Base-by-base conservation (phyloP, 2,797 vertebrate species). In the Loris lydekkerianus region DNA sequence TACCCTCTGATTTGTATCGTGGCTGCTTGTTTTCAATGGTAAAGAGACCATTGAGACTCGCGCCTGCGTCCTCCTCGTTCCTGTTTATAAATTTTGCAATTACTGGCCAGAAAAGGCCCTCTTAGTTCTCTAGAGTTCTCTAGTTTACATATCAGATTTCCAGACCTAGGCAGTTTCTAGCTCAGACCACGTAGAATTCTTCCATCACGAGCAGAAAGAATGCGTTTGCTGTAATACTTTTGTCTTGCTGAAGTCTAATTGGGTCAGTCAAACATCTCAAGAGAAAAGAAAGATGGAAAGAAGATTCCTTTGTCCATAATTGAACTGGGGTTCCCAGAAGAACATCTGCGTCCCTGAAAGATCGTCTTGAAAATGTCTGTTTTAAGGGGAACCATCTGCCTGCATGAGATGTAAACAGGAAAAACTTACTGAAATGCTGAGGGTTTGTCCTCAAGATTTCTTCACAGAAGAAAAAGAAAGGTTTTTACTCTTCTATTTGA, bases 381-480 rank as follows among this genome's bases (percentile, higher is more conserved):
- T 21, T 0, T 69, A 40, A 83, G 21, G 20, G 65, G 49, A 77
- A 46, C 27, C 65, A 60, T 25, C 20, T 88, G 6, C 29, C 20
- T 84, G 6, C 58, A 0, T 78, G 93, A 85, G 17, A 84, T 1
- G 29, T 82, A 56, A 81, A 7, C 40, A 37, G 77, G 83, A 86
- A 96, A 83, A 67, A 31, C 23, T 76, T 13, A 67, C 49, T 49
- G 40, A 61, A 67, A 86, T 53, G 49, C 29, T 4, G 21, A 10
- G 60, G 27, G 72, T 92, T 95, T 96, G 49, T 95, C 95, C 49
- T 96, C 53, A 65, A 53, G 58, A 43, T 63, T 91, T 90, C 81
- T 92, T 78, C 56, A 40, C 9, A 37, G 53, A 77, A 73, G 27
- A 40, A 67, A 72, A 75, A 78, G 43, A 40, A 65, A 25, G 43